Conservation (phyloP, 1,140 invertebrate genomes). For the Drosophila lini region DNA sequence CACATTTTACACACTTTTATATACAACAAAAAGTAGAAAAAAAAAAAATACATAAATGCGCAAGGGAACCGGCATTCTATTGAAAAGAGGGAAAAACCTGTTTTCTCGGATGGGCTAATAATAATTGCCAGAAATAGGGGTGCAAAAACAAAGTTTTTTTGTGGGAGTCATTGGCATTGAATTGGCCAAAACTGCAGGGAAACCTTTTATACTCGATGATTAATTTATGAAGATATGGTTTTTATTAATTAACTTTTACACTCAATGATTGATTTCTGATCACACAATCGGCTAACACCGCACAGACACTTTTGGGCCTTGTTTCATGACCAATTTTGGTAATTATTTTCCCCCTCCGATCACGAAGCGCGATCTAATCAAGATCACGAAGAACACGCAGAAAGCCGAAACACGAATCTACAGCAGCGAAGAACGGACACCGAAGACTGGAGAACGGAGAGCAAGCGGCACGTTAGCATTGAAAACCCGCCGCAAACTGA, state of each 20-base stretch:
- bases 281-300: constrained; percentile 22
- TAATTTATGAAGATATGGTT: constrained; percentile 9
- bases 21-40: neutral
- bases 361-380: constrained; percentile 50
- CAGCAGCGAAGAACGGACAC: constrained; percentile 4
- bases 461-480: constrained; percentile 67
- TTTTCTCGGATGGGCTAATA: constrained; percentile 36
- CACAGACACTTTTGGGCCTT: constrained; percentile 22
- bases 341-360: constrained; percentile 44
- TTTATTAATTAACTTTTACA: constrained; percentile 21
- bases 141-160: constrained; percentile 32
- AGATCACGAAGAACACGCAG: constrained; percentile 55
- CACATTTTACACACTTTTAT: constrained; percentile 46
- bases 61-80: constrained; percentile 60
- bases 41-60: constrained; percentile 17
- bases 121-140: constrained; percentile 22
- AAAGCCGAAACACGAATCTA: constrained; percentile 14
- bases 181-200: neutral
- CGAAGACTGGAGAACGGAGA: constrained; percentile 18
- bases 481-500: constrained; percentile 75
- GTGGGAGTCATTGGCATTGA: constrained; percentile 25
- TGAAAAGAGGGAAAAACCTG: constrained; percentile 50
- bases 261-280: constrained; percentile 37
- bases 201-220: constrained; percentile 13
- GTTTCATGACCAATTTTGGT: constrained; percentile 58